These are phyloP conservation scores for Bubo blakistoni DNA, from an alignment of 2,113 vertebrate species.

Conservation along the genomic window DNA sequence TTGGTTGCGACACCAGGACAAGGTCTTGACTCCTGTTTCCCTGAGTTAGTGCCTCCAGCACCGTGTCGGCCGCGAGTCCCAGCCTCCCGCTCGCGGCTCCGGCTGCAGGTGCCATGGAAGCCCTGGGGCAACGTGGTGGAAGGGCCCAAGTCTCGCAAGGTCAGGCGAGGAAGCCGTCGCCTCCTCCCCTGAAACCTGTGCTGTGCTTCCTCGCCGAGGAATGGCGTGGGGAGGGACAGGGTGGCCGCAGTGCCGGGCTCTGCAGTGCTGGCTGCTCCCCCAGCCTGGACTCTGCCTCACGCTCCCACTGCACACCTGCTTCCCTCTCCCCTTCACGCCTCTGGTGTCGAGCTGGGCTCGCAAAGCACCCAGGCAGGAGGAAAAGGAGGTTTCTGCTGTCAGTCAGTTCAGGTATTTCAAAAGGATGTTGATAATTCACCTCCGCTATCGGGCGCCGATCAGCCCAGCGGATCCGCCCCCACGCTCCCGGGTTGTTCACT, in stretches of 20 bases:
- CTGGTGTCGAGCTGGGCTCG: not conserved
- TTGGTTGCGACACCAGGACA: constrained; percentile 26
- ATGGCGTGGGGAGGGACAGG: rapidly evolving
- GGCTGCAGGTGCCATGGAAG: not conserved
- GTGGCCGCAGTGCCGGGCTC: rapidly evolving
- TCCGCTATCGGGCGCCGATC: not conserved
- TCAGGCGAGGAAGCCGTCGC: not conserved
- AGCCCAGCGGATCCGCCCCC: not conserved
- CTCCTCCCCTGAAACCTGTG: not conserved
- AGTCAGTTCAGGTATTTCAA: not conserved
- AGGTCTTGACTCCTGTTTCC: not conserved
- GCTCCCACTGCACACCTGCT: not conserved
- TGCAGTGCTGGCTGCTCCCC: not conserved
- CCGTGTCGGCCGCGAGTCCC: rapidly evolving
- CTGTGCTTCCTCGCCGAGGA: not conserved
- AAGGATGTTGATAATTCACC: not conserved
- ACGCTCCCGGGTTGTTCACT: rapidly evolving
- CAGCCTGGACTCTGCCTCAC: not conserved
- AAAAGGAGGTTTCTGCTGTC: not conserved
- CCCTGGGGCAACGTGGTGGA: rapidly evolving
- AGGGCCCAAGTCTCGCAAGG: not conserved
- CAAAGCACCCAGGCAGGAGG: not conserved
- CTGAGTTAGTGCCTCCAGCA: not conserved
- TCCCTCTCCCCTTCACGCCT: not conserved
- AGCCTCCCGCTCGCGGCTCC: not conserved